phyloP scores from a whole-genome alignment of 2,888 invertebrate species.

The Polyommatus iphigenia region DNA sequence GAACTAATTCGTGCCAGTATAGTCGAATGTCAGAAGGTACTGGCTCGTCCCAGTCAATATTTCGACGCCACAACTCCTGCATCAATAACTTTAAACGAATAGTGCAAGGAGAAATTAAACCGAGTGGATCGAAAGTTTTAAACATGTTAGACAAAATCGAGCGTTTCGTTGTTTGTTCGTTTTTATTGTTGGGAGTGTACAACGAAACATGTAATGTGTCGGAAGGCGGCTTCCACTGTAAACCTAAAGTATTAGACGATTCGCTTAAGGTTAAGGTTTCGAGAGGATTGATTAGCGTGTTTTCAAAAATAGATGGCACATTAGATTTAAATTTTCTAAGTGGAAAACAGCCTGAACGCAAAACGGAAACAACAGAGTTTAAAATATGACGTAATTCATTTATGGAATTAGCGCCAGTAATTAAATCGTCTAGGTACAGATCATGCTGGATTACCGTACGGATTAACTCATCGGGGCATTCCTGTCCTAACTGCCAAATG shows the following conservation, averaged over 20 bases:
- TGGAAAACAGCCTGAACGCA: no score
- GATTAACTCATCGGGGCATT: no score
- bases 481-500: no score
- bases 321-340: no score
- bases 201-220: slow-evolving; percentile 39
- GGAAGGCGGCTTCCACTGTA: slow-evolving; percentile 38
- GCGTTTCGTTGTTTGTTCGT: slow-evolving; percentile 33
- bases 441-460: no score
- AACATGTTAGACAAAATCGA: slow-evolving; percentile 40
- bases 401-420: no score
- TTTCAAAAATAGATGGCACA: slow-evolving; percentile 30
- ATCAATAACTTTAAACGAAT: slow-evolving; percentile 34
- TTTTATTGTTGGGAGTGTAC: slow-evolving; percentile 23
- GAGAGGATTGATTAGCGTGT: neutral
- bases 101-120: slow-evolving; percentile 38
- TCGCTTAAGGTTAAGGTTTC: slow-evolving; percentile 23
- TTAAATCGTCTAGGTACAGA: no score
- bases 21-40: slow-evolving; percentile 39
- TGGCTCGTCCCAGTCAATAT: slow-evolving; percentile 42
- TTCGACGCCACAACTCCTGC: slow-evolving; percentile 34
- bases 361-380: no score
- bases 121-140: slow-evolving; percentile 43
- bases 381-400: no score
- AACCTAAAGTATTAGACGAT: slow-evolving; percentile 33
- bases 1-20: slow-evolving; percentile 36